Base-by-base conservation (phyloP, 2,113 vertebrate species). In the Mustela lutreola region DNA sequence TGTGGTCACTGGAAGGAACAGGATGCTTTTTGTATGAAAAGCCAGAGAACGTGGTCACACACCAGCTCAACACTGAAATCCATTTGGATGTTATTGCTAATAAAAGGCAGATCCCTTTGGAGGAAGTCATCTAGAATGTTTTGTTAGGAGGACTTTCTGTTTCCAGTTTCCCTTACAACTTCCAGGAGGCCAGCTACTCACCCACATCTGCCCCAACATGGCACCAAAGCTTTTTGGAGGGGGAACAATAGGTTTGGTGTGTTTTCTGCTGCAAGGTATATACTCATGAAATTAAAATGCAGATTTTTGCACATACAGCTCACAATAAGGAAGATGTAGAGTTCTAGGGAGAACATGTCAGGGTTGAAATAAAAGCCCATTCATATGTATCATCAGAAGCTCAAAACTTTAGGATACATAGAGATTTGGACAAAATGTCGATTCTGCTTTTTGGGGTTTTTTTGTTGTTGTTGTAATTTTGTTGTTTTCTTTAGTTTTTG, bases 161-260 rank as follows among this genome's bases (percentile, higher is more conserved):
- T 88, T 39, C 22, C 5, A 22, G 14, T 39, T 86, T 62, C 60
- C 36, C 8, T 89, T 48, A 56, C 39, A 42, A 10, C 31, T 60
- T 42, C 19, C 39, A 28, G 39, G 50, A 53, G n/a, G 6, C 18
- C 22, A 75, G 39, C 33, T 16, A 28, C n/a, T 42, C 56, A 11
- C 15, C 89, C 5, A 1, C 24, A 19, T 36, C 36, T 65, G 11
- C 3, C 36, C 58, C 56, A 71, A 22, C 31, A 33, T 33, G 1
- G 1, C 8, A 24, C 5, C 15, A 50, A 31, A 42, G 21, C 18
- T 73, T 73, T 4, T 1, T 5, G 2, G 22, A 3, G 22, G 3
- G 22, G 16, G 19, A 26, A 1, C 1, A 1, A 11, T 28, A 36
- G 65, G 3, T 60, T 58, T n/a, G 56, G 22, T 36, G 16, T 73